Conservation (phyloP, 2,113 vertebrate species). For the Rutilus rutilus region DNA sequence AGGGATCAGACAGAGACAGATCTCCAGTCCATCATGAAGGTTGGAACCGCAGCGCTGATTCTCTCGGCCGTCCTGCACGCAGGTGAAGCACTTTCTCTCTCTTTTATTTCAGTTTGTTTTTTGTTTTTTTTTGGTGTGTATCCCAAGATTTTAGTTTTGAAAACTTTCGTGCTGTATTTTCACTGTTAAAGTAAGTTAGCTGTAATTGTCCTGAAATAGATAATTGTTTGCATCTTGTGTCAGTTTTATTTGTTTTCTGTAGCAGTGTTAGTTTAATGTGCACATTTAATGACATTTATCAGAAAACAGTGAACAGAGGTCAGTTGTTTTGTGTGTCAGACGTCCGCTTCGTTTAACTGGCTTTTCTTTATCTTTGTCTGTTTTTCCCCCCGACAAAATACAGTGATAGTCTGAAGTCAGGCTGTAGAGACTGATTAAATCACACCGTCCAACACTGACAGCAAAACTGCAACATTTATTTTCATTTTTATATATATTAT, state of each 20-base stretch:
- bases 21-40: constrained; percentile 64
- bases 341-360: not conserved
- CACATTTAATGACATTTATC: not conserved
- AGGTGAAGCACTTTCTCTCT: constrained; percentile 49
- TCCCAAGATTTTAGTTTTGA: not conserved
- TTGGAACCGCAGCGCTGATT: constrained; percentile 11
- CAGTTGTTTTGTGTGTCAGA: not conserved
- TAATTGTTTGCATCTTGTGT: not conserved
- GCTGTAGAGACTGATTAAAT: not conserved
- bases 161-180: not conserved
- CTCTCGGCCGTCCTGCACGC: constrained; percentile 40
- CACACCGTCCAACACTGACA: not conserved
- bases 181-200: not conserved
- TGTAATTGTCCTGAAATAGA: not conserved
- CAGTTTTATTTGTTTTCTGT: not conserved
- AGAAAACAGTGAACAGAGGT: not conserved
- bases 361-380: not conserved
- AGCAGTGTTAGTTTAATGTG: too few relatives aligned
- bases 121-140: not conserved
- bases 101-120: not conserved
- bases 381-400: too few relatives aligned
- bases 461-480: not conserved
- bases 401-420: not conserved
- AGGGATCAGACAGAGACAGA: not conserved
- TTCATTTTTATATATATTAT: not conserved